Evolutionary conservation across 2,797 vertebrate genomes (phyloP).

Genomic region (Mus minutoides): DNA sequence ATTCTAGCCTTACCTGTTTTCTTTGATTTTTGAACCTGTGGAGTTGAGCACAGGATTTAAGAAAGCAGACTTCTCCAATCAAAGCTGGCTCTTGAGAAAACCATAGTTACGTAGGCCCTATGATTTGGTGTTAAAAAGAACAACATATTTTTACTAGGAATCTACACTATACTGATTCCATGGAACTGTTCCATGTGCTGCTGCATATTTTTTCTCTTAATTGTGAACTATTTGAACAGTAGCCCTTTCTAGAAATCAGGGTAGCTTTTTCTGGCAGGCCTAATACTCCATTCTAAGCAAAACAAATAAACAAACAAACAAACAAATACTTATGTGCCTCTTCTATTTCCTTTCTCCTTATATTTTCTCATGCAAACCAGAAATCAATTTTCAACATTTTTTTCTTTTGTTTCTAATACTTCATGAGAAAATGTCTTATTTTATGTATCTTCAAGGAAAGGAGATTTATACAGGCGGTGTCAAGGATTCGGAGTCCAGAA

Average conservation of each 20-base stretch:
- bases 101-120: neutral
- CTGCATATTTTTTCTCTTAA: neutral
- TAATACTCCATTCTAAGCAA: neutral
- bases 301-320: neutral
- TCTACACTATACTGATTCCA: neutral
- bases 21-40: neutral
- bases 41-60: slow-evolving; percentile 30
- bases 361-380: neutral
- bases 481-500: neutral
- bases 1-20: neutral
- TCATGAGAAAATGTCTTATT: neutral
- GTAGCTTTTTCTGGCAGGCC: too few species aligned
- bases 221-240: neutral
- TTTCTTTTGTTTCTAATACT: neutral
- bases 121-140: neutral
- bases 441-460: neutral
- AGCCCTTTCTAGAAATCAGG: too few species aligned
- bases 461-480: too few species aligned
- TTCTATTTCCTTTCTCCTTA: too few species aligned
- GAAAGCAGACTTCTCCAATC: neutral
- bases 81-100: too few species aligned
- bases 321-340: rapidly evolving
- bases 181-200: neutral
- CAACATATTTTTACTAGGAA: neutral
- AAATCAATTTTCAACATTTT: neutral